phyloP scores from a whole-genome alignment of 2,888 invertebrate species.

The Taphrorychus bicolor region DNA sequence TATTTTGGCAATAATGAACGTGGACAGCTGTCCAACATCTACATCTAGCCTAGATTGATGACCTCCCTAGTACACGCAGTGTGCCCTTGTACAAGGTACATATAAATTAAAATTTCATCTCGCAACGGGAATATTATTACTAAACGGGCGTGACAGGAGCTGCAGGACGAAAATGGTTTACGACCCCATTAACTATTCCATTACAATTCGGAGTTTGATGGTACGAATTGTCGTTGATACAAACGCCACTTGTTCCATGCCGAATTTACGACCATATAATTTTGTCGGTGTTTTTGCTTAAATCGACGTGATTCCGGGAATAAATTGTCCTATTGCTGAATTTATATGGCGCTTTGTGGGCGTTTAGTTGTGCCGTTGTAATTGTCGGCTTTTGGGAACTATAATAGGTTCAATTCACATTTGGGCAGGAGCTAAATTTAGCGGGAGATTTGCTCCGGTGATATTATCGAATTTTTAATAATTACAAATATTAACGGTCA shows the following conservation, averaged over 20 bases:
- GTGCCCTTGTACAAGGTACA: not conserved
- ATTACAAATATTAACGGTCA: too few relatives aligned
- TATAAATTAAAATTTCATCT: not conserved
- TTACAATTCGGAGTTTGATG: slow-evolving; percentile 47
- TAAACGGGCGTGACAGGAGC: slow-evolving; percentile 47
- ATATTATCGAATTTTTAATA: too few relatives aligned
- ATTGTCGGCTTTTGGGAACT: not conserved
- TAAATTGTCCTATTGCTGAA: slow-evolving; percentile 12
- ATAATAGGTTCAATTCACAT: not conserved
- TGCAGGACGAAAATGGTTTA: slow-evolving; percentile 53
- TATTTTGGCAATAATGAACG: not conserved
- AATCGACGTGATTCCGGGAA: slow-evolving; percentile 13
- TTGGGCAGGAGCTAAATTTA: too few relatives aligned
- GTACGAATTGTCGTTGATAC: slow-evolving; percentile 39
- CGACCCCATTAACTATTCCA: slow-evolving; percentile 50
- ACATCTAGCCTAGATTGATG: not conserved
- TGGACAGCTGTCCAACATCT: not conserved
- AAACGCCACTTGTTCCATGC: slow-evolving; percentile 8
- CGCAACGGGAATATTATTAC: slow-evolving; percentile 25
- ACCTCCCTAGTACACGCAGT: not conserved
- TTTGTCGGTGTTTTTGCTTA: slow-evolving; percentile 22
- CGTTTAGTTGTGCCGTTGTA: slow-evolving; percentile 1
- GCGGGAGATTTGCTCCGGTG: too few relatives aligned
- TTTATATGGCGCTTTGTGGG: slow-evolving; percentile 10
- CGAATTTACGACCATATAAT: slow-evolving; percentile 35